Evolutionary conservation across 2,888 invertebrate species (phyloP).

Genomic region (Yponomeuta cagnagella): DNA sequence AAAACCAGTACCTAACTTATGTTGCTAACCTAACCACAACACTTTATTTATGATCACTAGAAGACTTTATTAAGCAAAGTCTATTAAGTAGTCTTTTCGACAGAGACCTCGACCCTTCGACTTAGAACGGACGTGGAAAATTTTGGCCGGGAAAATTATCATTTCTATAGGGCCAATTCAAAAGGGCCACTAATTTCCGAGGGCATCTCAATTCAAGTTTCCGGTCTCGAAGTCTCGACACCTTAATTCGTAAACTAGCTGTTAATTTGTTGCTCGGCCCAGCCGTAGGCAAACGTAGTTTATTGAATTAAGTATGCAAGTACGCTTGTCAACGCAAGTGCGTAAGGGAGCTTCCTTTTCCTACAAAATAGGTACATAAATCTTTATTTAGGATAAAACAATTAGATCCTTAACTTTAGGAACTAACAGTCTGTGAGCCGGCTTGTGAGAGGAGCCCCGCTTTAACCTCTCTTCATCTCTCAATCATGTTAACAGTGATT

Average conservation of each 20-base stretch:
- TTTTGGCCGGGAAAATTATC: background rate
- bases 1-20: no score
- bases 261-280: background rate
- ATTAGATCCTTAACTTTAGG: no score
- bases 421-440: no score
- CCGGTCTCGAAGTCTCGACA: background rate
- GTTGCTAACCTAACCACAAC: no score
- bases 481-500: no score
- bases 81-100: no score
- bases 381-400: no score
- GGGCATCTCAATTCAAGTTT: background rate
- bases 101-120: no score
- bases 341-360: background rate
- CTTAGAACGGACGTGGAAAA: background rate
- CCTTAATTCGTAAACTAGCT: conserved; percentile 8
- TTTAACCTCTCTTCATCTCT: no score
- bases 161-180: background rate
- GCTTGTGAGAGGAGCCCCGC: no score
- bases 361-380: background rate
- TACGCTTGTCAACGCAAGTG: background rate
- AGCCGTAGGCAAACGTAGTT: background rate
- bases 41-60: no score
- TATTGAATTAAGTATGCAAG: conserved; percentile 1
- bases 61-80: no score
- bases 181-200: background rate